Evolutionary conservation across 2,888 invertebrate species (phyloP).

Genomic region (Chelonus formosanus): DNA sequence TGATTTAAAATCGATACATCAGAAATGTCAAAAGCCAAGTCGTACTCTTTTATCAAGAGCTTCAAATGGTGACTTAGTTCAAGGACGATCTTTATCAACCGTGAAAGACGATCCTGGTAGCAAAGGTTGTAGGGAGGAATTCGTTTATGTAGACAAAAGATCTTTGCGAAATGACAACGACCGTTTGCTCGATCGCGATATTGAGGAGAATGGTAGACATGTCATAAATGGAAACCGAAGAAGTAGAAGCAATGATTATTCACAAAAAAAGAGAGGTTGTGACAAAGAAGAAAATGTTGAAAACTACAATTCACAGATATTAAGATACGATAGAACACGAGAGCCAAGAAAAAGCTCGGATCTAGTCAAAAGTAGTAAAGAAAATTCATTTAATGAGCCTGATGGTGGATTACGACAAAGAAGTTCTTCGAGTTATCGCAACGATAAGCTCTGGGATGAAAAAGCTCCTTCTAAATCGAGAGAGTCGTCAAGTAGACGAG

Average conservation of each 20-base stretch:
- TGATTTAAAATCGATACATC: neutral
- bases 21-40: conserved; percentile 9
- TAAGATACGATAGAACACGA: conserved; percentile 49
- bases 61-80: conserved; percentile 18
- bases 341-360: conserved; percentile 47
- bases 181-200: conserved; percentile 17
- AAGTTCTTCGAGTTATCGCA: conserved; percentile 33
- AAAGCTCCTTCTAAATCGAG: conserved; percentile 28
- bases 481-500: conserved; percentile 39
- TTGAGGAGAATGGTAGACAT: conserved; percentile 24
- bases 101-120: neutral
- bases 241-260: conserved; percentile 43
- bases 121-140: conserved; percentile 14
- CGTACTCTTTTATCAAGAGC: neutral
- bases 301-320: conserved; percentile 51
- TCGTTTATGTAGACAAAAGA: conserved; percentile 27
- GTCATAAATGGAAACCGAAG: conserved; percentile 31
- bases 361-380: conserved; percentile 41
- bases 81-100: conserved; percentile 17
- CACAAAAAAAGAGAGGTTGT: conserved; percentile 44
- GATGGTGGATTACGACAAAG: conserved; percentile 33
- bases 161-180: conserved; percentile 19
- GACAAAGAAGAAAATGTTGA: conserved; percentile 48
- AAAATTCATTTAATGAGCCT: conserved; percentile 47
- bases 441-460: conserved; percentile 29